Evolutionary conservation across 2,113 vertebrate genomes (phyloP).

Genomic region (Orycteropus afer): DNA sequence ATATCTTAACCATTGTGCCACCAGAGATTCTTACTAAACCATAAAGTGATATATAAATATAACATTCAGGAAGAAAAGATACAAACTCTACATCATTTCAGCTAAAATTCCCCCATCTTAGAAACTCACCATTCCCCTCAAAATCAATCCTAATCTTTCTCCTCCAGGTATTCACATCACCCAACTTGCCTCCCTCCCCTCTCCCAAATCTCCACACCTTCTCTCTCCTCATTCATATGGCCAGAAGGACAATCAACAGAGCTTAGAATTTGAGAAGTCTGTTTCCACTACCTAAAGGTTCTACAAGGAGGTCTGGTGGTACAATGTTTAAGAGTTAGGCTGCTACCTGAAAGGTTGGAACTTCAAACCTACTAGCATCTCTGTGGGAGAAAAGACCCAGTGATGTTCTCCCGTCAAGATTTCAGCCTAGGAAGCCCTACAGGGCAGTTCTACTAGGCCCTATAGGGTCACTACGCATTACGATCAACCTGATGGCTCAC

Average conservation of each 20-base stretch:
- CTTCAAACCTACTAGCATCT: background rate
- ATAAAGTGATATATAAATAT: background rate
- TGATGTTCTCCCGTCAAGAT: no score
- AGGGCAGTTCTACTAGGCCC: background rate
- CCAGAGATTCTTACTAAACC: no score
- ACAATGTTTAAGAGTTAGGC: background rate
- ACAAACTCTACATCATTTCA: slow-evolving; percentile 2
- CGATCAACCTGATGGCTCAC: background rate
- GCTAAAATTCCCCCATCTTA: slow-evolving; percentile 38
- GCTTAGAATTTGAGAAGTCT: background rate
- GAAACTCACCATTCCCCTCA: background rate
- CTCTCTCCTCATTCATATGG: background rate
- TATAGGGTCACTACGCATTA: background rate
- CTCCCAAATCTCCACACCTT: slow-evolving; percentile 3
- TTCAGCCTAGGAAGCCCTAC: background rate
- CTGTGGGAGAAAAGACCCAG: no score
- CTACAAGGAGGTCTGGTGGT: background rate
- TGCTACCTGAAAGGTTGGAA: background rate
- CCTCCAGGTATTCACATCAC: slow-evolving; percentile 12
- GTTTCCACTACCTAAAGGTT: background rate
- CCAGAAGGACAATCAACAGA: background rate
- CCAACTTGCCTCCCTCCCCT: background rate
- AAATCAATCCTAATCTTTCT: slow-evolving; percentile 12
- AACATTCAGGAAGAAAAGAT: slow-evolving; percentile 43
- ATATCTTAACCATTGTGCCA: no score